Evolutionary conservation across 2,797 vertebrate genomes (phyloP).

Genomic region (Fistularia tabacaria): DNA sequence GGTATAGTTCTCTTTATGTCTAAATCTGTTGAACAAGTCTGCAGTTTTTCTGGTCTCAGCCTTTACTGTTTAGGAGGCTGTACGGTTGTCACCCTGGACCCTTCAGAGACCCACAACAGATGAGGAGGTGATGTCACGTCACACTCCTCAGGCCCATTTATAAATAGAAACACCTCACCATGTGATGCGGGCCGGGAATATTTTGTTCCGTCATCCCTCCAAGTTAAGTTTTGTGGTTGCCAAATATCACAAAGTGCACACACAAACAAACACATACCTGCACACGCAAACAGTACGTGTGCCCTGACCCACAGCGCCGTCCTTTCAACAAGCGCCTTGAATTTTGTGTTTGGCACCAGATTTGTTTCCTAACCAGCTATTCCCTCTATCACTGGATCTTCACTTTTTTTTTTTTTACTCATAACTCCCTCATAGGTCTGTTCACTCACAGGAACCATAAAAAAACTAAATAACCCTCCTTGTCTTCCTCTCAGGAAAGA

Average conservation of each 20-base stretch:
- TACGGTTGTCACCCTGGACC: constrained; percentile 43
- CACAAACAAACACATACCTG: constrained; percentile 31
- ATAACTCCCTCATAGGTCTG: constrained; percentile 44
- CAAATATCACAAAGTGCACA: constrained; percentile 58
- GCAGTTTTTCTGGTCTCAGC: constrained; percentile 37
- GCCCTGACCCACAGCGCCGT: constrained; percentile 32
- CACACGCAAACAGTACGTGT: constrained; percentile 8
- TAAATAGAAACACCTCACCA: constrained; percentile 28
- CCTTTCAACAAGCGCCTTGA: constrained; percentile 62
- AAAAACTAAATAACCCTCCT: constrained; percentile 28
- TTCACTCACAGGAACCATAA: constrained; percentile 45
- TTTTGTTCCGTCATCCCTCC: constrained; percentile 22
- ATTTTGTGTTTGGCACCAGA: constrained; percentile 74
- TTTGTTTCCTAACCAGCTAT: constrained; percentile 40
- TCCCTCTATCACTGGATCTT: constrained; percentile 29
- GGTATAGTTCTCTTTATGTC: constrained; percentile 45
- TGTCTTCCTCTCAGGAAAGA: constrained; percentile 50
- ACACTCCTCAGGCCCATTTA: constrained; percentile 21
- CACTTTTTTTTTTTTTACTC: constrained; percentile 20
- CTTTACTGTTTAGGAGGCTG: constrained; percentile 36
- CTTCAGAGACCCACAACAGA: constrained; percentile 26
- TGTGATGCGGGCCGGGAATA: constrained; percentile 25
- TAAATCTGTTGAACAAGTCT: constrained; percentile 51
- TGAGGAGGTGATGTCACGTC: constrained; percentile 6
- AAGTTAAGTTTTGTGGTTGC: constrained; percentile 53